These are phyloP conservation scores for Actinopyga echinites DNA, from an alignment of 53 echinoderm and acorn worm species.

Conservation along the genomic window DNA sequence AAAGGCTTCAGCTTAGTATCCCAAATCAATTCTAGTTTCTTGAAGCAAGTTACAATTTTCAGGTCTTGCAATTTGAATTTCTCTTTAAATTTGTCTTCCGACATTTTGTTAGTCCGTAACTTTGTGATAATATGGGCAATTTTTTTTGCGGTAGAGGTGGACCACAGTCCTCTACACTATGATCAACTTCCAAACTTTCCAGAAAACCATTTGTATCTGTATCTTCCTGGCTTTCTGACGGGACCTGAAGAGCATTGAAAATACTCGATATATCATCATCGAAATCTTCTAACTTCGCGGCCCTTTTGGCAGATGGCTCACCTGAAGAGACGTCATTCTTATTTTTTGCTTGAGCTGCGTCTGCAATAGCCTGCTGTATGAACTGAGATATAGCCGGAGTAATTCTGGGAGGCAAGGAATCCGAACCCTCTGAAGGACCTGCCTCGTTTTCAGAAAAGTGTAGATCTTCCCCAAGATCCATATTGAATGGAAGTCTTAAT, in stretches of 20 bases:
- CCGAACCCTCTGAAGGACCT: neutral
- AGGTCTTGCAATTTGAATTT: neutral
- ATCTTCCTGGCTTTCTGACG: neutral
- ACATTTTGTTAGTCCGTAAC: neutral
- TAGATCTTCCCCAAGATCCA: neutral
- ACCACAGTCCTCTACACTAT: neutral
- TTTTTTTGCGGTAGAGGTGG: neutral
- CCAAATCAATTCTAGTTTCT: slow-evolving; percentile 2
- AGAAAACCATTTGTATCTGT: neutral
- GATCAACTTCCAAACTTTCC: neutral
- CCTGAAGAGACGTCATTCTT: neutral
- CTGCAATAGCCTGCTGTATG: neutral
- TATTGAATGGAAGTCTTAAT: neutral
- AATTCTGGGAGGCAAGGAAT: neutral
- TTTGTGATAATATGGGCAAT: slow-evolving; percentile 1
- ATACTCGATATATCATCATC: neutral
- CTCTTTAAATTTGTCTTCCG: neutral
- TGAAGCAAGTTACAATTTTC: neutral
- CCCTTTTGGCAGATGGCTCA: neutral
- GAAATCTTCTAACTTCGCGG: neutral
- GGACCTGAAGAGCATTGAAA: neutral
- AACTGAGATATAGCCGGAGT: neutral
- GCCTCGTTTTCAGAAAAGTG: neutral
- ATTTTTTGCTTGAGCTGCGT: neutral
- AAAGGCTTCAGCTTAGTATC: slow-evolving; percentile 22